These are phyloP conservation scores for Miltochrista miniata DNA, from an alignment of 2,888 invertebrate species.

Conservation along the genomic window DNA sequence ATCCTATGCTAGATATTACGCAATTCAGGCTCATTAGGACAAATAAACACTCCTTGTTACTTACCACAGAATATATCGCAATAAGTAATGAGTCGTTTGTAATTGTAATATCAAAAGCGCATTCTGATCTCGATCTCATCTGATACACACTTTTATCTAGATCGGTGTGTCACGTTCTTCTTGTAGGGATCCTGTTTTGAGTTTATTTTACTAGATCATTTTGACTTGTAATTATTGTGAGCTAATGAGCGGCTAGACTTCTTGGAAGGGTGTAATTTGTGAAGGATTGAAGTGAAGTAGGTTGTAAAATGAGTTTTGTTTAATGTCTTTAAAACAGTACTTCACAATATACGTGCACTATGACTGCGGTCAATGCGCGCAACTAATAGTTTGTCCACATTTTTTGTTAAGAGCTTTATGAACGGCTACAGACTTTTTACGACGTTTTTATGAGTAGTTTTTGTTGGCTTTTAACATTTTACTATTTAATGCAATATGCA, in stretches of 20 bases:
- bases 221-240: slow-evolving; percentile 64
- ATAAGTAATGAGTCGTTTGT: slow-evolving; percentile 69
- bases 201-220: slow-evolving; percentile 53
- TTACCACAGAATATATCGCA: slow-evolving; percentile 52
- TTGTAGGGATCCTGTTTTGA: slow-evolving; percentile 34
- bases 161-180: slow-evolving; percentile 64
- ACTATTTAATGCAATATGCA: neutral
- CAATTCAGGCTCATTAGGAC: slow-evolving; percentile 36
- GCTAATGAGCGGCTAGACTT: slow-evolving; percentile 60
- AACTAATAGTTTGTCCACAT: slow-evolving; percentile 18
- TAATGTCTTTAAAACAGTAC: slow-evolving; percentile 16
- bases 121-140: slow-evolving; percentile 70
- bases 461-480: slow-evolving; percentile 17
- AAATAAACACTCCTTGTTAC: slow-evolving; percentile 50
- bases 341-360: neutral
- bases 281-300: slow-evolving; percentile 40
- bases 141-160: slow-evolving; percentile 62
- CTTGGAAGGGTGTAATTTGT: slow-evolving; percentile 57
- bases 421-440: slow-evolving; percentile 24
- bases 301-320: slow-evolving; percentile 44
- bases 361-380: slow-evolving; percentile 20
- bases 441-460: slow-evolving; percentile 23
- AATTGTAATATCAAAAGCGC: slow-evolving; percentile 65
- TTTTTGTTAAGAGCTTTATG: slow-evolving; percentile 30
- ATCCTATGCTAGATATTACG: slow-evolving; percentile 26